Evolutionary conservation across 1,140 invertebrate species (phyloP).

Genomic region (Zaprionus lachaisei): DNA sequence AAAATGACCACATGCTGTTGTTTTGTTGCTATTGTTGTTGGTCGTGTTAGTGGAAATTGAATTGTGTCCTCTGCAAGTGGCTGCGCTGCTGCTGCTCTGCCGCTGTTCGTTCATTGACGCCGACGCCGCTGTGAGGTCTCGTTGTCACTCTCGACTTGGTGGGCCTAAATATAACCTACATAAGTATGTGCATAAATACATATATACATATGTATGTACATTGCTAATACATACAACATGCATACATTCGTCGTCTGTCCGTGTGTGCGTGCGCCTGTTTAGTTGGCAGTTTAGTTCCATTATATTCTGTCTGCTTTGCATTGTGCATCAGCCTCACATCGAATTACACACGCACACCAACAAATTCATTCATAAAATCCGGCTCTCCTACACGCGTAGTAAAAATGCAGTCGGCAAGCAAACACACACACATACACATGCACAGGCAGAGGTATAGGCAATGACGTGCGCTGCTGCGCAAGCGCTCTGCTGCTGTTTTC

Average conservation of each 20-base stretch:
- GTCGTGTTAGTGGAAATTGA: constrained; percentile 10
- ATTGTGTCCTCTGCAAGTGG: constrained; percentile 7
- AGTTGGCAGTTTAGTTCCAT: constrained; percentile 27
- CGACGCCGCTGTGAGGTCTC: constrained; percentile 7
- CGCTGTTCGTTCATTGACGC: constrained; percentile 15
- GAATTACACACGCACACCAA: constrained; percentile 57
- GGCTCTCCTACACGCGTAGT: constrained; percentile 80
- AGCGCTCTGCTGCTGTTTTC: constrained; percentile 58
- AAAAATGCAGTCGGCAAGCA: constrained; percentile 62
- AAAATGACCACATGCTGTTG: constrained; percentile 11
- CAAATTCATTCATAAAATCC: constrained; percentile 79
- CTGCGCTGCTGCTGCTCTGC: not conserved
- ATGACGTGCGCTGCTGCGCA: constrained; percentile 49
- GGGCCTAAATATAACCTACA: constrained; percentile 31
- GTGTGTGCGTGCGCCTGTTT: constrained; percentile 1
- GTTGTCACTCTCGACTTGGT: constrained; percentile 30
- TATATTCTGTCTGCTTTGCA: constrained; percentile 32
- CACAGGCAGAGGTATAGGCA: not conserved
- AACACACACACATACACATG: not conserved
- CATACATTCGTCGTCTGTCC: constrained; percentile 1
- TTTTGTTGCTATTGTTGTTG: not conserved
- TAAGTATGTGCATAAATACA: not conserved
- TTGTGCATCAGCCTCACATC: constrained; percentile 25
- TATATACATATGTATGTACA: not conserved
- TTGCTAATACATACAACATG: not conserved